Evolutionary conservation across 64 coral and sea anemone species (phyloP).

Genomic region (Stichodactyla mertensii): DNA sequence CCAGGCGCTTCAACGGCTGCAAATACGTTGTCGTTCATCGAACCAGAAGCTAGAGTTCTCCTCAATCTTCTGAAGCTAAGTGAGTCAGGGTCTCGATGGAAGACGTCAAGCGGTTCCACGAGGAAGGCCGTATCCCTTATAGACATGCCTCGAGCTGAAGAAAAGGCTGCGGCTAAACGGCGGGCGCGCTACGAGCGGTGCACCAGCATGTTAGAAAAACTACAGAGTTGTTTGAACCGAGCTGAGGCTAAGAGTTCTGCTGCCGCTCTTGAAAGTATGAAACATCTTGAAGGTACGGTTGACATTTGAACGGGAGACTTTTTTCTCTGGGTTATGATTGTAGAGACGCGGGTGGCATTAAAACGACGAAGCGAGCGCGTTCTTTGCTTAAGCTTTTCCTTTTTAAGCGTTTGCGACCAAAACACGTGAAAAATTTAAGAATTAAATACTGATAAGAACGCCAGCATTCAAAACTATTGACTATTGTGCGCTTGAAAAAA

Average conservation of each 20-base stretch:
- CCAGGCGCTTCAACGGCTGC: not conserved
- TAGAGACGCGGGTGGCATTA: too few species aligned
- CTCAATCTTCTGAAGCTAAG: constrained; percentile 45
- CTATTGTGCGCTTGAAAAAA: too few species aligned
- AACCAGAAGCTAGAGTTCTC: constrained; percentile 43
- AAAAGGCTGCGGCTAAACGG: constrained; percentile 26
- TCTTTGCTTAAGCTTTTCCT: too few species aligned
- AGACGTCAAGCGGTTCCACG: constrained; percentile 8
- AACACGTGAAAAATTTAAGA: too few species aligned
- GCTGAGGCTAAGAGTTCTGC: constrained; percentile 51
- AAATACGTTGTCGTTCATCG: constrained; percentile 26
- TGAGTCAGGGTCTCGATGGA: constrained; percentile 42
- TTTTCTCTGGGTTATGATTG: too few species aligned
- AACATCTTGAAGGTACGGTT: constrained; percentile 45
- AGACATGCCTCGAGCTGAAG: constrained; percentile 40
- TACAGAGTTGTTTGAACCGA: constrained; percentile 57
- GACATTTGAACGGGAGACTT: not conserved
- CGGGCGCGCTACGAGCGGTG: constrained; percentile 39
- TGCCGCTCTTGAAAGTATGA: constrained; percentile 39
- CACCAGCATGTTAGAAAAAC: constrained; percentile 53
- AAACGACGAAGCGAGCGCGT: too few species aligned
- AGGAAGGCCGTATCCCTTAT: constrained; percentile 44
- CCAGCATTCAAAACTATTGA: too few species aligned
- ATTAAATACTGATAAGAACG: too few species aligned
- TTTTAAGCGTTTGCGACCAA: too few species aligned